Base-by-base conservation (phyloP, 1,140 invertebrate genomes). In the Drosophila jambulina region DNA sequence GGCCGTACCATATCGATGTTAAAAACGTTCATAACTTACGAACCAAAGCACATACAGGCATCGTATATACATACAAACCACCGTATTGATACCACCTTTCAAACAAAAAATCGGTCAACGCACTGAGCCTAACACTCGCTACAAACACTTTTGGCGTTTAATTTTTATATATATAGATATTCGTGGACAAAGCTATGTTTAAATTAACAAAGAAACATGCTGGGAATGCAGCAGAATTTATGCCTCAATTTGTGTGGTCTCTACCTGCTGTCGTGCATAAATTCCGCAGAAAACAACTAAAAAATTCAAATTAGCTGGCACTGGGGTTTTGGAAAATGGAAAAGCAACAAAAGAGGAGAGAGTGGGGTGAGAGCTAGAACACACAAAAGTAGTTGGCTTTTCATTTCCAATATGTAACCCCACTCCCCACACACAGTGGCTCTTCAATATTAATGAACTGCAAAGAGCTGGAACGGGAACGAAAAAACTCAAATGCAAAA, bases 361-460 rank as follows among this genome's bases (percentile, higher is more conserved):
- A 9, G 38, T 19, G 34, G 36, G 13, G 21, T 10, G n/a, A n/a
- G 17, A 54, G 8, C 15, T n/a, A 17, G 3, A 36, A 43, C 34
- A 74, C 51, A 29, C 34, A 64, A 54, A 61, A 27, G 34, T 38
- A 74, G 65, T 70, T 78, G 61, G 53, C 84, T 77, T 86, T 86
- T 87, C 82, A 88, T 88, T 88, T 87, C 72, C 75, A 87, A 80
- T 88, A 83, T 65, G 74, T 61, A 77, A 65, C 70, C 46, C 32
- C 45, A 27, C 46, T 23, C 62, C 79, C 38, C 17, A 17, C 46
- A 12, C 71, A 34, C 46, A 32, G 34, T 29, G 27, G n/a, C 34
- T 42, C 48, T 58, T 45, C 74, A 69, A 69, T 77, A 79, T 88
- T 88, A 86, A 86, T 88, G 80, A 87, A 88, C 67, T 83, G 84